Evolutionary conservation across 2,797 vertebrate genomes (phyloP).

Genomic region (Sparidentex hasta): DNA sequence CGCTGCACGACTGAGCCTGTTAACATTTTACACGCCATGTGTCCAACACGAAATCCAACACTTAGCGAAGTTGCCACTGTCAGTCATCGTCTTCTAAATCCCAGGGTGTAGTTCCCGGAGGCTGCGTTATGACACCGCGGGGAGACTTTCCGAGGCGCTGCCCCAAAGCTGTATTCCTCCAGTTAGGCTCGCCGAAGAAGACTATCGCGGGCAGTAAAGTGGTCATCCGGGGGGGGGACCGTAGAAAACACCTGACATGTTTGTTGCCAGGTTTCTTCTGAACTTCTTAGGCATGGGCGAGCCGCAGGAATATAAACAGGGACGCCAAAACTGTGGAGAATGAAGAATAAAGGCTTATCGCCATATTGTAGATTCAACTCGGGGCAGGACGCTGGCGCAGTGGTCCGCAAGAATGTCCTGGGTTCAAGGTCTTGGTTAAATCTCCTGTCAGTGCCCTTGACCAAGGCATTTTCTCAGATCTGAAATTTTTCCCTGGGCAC

Average conservation of each 20-base stretch:
- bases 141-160: slow-evolving; percentile 23
- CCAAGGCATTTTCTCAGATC: too few species aligned
- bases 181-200: slow-evolving; percentile 24
- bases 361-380: too few species aligned
- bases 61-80: slow-evolving; percentile 49
- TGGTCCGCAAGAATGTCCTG: too few species aligned
- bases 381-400: background rate
- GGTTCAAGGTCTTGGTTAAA: too few species aligned
- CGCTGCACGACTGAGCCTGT: slow-evolving; percentile 10
- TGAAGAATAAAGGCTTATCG: background rate
- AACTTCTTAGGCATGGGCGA: background rate
- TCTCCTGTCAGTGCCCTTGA: too few species aligned
- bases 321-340: background rate
- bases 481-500: too few species aligned
- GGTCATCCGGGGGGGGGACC: slow-evolving; percentile 10
- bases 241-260: slow-evolving; percentile 36
- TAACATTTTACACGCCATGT: slow-evolving; percentile 42
- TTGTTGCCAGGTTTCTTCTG: slow-evolving; percentile 12
- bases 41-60: slow-evolving; percentile 48
- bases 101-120: slow-evolving; percentile 12
- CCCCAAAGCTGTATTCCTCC: slow-evolving; percentile 39
- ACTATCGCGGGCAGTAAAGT: slow-evolving; percentile 19
- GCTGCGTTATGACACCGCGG: slow-evolving; percentile 25
- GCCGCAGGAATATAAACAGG: slow-evolving; percentile 9
- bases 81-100: slow-evolving; percentile 51